Evolutionary conservation across 2,888 invertebrate genomes (phyloP), one percentile per base, ranked within the genome.

Genomic region (Hermaeophaga mercurialis): DNA sequence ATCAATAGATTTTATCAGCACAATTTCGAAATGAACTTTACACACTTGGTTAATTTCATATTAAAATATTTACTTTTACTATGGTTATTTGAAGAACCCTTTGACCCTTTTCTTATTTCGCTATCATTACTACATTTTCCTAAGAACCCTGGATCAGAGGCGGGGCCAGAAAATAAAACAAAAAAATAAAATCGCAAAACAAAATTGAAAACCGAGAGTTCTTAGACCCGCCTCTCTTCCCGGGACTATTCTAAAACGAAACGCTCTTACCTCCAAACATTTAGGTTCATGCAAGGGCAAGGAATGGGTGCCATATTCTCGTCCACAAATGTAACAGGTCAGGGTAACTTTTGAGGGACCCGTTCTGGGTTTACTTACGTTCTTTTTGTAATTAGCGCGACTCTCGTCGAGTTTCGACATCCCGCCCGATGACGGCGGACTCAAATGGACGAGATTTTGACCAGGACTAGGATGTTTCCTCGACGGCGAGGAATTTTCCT

Each of bases 221-320:
- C 7, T 28, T 22, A 9, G 28, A 9, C 28, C 28, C 31, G 12
- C 12, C n/a, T 31, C 31, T 22, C 5, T 22, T 5, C 28, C 28
- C n/a, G 4, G 7, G 9, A 6, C 28, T 36, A 5, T 5, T 36
- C 6, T 19, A 39, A 39, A 39, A 39, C 2, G 18, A 22, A 19
- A 18, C 15, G 8, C 36, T 50, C 72, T 73, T 72, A 84, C 84
- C 80, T 83, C 77, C 61, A 84, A 71, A 71, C 87, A 88, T 67
- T 84, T 85, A 0, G 86, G 85, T 70, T 87, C 86, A 69, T 88
- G 87, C 59, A 87, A 80, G 4, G 81, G 79, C 59, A 86, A 81
- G 11, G 85, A 85, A 38, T 84, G 83, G 3, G 83, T 82, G 3
- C 87, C 87, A 71, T 86, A 87, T 70, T 86, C 85, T 49, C 86